These are phyloP conservation scores for Cranoglanis bouderius DNA, from an alignment of 2,113 vertebrate genomes.

Conservation along the genomic window DNA sequence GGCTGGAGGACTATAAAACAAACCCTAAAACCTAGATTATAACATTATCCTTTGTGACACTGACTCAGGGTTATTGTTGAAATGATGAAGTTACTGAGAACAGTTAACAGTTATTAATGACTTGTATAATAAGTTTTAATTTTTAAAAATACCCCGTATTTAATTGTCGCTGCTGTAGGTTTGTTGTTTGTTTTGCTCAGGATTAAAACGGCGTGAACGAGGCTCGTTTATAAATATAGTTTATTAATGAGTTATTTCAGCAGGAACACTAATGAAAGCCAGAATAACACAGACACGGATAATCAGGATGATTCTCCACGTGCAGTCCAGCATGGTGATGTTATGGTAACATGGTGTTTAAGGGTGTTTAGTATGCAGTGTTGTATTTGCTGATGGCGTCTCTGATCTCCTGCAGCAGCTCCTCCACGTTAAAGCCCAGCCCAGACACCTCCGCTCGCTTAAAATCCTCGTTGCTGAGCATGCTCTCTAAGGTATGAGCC, in stretches of 20 bases:
- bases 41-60: too few species aligned
- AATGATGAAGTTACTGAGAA: too few species aligned
- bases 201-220: not conserved
- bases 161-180: too few species aligned
- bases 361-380: not conserved
- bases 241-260: not conserved
- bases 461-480: conserved; percentile 86
- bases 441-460: conserved; percentile 72
- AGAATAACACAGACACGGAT: not conserved
- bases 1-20: too few species aligned
- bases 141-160: too few species aligned
- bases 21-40: too few species aligned
- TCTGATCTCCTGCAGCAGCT: conserved; percentile 79
- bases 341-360: not conserved
- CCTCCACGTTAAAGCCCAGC: conserved; percentile 71
- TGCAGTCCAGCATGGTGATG: not conserved
- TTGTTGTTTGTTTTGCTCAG: not conserved
- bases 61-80: too few species aligned
- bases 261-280: not conserved
- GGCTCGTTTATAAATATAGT: not conserved
- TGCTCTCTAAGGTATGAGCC: conserved; percentile 77
- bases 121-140: too few species aligned
- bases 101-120: too few species aligned
- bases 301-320: too few species aligned
- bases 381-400: conserved; percentile 65